Evolutionary conservation across 2,113 vertebrate species (phyloP), one percentile per base, ranked within the genome.

Genomic region (Platichthys flesus): DNA sequence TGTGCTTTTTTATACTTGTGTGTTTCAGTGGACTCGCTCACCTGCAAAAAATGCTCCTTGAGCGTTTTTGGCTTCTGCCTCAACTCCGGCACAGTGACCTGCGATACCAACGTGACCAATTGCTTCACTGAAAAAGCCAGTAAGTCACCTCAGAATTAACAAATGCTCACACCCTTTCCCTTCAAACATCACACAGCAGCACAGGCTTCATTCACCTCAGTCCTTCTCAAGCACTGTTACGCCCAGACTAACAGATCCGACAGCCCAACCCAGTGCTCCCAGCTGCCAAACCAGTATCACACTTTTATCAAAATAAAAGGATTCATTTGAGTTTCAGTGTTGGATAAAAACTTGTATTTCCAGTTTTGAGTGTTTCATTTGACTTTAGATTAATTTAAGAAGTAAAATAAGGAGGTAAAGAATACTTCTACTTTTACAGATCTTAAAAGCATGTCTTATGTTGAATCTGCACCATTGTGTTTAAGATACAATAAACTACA

Each of bases 21-120:
- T 75, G 7, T 88, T 89, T 71, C 87, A 94, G 94, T 45, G 8
- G 91, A 94, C 0, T 89, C 92, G 9, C 88, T 94, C 70, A 49
- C 10, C 0, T 94, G 94, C 78, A 94, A 93, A 76, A 2, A 56
- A 0, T 94, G 94, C 69, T 0, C 0, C 0, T 23, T 89, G 1
- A 63, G 86, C 4, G 0, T 93, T 2, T 0, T 83, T 0, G 87
- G 88, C 0, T 0, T 42, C 2, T 94, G 94, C 69, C 0, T 92
- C 0, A n/a, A 0, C 2, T 0, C 14, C 0, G 0, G 0, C 0
- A 1, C 8, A 0, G 1, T 0, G 0, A n/a, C 2, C 20, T 94
- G 94, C 26, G 0, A 6, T 0, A 3, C 18, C 52, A 88, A 75
- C 70, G 56, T 9, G 10, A 84, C 58, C 1, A 7, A 26, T 5